Conservation (phyloP, 2,797 vertebrate genomes). For the Amazona ochrocephala region DNA sequence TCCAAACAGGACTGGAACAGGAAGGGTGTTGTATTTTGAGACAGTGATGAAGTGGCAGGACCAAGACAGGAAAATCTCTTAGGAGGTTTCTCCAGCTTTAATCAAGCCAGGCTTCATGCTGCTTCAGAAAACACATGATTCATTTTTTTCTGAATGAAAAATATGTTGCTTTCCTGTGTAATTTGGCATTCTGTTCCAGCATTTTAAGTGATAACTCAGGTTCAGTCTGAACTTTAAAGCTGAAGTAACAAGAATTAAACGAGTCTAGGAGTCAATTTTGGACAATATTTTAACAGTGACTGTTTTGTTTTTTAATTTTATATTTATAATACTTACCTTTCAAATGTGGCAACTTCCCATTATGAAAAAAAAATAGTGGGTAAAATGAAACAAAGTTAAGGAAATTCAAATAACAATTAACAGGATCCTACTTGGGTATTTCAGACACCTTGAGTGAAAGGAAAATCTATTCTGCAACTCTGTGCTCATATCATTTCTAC, state of each 20-base stretch:
- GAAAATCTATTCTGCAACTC: not conserved
- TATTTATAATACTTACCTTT: not conserved
- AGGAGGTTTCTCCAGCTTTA: not conserved
- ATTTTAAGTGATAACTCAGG: not conserved
- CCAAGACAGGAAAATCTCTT: not conserved
- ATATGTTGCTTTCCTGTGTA: not conserved
- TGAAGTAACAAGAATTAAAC: not conserved
- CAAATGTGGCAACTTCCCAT: not conserved
- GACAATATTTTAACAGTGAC: not conserved
- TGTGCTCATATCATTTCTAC: not conserved
- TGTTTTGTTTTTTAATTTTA: not conserved
- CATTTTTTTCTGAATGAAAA: not conserved
- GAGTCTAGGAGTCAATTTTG: not conserved
- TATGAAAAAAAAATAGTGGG: not conserved
- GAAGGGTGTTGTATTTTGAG: constrained; percentile 1
- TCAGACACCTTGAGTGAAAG: not conserved
- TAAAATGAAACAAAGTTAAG: not conserved
- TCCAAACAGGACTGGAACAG: not conserved
- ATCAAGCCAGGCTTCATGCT: not conserved
- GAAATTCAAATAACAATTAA: not conserved
- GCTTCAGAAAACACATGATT: not conserved
- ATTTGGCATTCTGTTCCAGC: not conserved
- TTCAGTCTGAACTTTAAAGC: not conserved
- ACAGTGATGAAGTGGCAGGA: not conserved
- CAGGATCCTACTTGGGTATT: not conserved